Base-by-base conservation (phyloP, 2,797 vertebrate genomes). In the Adelosebastes latens region DNA sequence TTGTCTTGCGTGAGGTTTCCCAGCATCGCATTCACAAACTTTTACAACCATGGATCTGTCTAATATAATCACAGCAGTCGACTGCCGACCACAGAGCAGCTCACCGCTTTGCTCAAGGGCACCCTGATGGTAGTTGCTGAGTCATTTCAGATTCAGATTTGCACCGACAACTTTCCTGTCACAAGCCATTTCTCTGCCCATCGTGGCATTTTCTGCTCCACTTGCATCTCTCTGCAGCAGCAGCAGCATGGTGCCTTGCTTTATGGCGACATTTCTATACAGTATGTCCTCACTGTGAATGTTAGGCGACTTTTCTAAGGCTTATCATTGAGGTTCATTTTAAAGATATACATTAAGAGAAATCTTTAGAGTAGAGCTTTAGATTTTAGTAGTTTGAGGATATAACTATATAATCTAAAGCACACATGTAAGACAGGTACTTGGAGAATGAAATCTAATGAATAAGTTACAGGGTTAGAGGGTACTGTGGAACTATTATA, bases 101-200 rank as follows among this genome's bases (percentile, higher is more conserved):
- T 72, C 69, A 36, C 63, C 29, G 71, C 73, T 70, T 67, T 70
- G 83, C 72, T 80, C 80, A 72, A 80, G 71, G 80, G 77, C 71
- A n/a, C 46, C 55, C 60, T 64, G 68, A 55, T 72, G 79, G 24
- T 60, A 22, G 20, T 4, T 66, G 76, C 73, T 55, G 82, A 84
- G 69, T 84, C 82, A 74, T 75, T 82, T 80, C 69, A 53, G 65
- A 77, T 46, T 32, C 62, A 83, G 80, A 78, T 73, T 80, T 63
- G 87, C 81, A 86, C 71, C 65, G 65, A 34, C 84, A 86, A 49
- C 79, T 63, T 74, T 34, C 7, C 64, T 31, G 81, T 81, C 72
- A 88, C 83, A 73, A 76, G 60, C 32, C 75, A 83, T 86, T 84
- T 82, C 55, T 62, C 53, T 39, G 46, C 24, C 71, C 52, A 29